Evolutionary conservation across 2,888 invertebrate species (phyloP), one percentile per base, ranked within the genome.

Genomic region (Protonemura montana): DNA sequence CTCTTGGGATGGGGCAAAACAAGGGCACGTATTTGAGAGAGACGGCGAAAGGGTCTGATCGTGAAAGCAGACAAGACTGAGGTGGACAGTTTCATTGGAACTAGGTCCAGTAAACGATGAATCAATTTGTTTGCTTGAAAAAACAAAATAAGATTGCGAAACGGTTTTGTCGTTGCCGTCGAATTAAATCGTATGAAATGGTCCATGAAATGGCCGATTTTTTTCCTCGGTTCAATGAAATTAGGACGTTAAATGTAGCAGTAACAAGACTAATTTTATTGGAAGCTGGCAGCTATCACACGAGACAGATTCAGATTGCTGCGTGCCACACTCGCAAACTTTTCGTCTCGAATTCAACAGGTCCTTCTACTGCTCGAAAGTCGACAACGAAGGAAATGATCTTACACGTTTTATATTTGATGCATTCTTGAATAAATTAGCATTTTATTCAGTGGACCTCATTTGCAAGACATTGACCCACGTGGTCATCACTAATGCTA

Each of bases 381-480:
- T n/a, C n/a, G n/a, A n/a, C n/a, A 59, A 59, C 59, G 59, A 59
- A 2, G 59, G 21, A 59, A 59, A 59, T 59, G 21, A 21, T 21
- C 59, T 7, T 59, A 13, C 59, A 13, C 59, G 59, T 59, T 59
- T 59, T 10, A 59, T 21, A 10, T 21, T 59, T 59, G 59, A 81
- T 5, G 30, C 81, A 30, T 28, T 81, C 81, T 81, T 29, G 81
- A 28, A 81, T 81, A 81, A 13, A 28, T 81, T 81, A 16, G 28
- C 81, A 81, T 81, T 59, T 59, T 21, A 3, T 2, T 59, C 21
- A 21, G 13, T 21, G 59, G 59, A 59, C 59, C 59, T 59, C 59
- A 59, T 59, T 59, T 16, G 59, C 59, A 59, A 59, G 59, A 59
- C 59, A 21, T 59, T 59, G 59, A 59, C 59, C 59, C 21, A n/a